A percentile compares a stretch with the other conserved stretches of the same genome.
Conservation (phyloP, 1,140 invertebrate genomes). For the Pseudomyrmex dendroicus region DNA sequence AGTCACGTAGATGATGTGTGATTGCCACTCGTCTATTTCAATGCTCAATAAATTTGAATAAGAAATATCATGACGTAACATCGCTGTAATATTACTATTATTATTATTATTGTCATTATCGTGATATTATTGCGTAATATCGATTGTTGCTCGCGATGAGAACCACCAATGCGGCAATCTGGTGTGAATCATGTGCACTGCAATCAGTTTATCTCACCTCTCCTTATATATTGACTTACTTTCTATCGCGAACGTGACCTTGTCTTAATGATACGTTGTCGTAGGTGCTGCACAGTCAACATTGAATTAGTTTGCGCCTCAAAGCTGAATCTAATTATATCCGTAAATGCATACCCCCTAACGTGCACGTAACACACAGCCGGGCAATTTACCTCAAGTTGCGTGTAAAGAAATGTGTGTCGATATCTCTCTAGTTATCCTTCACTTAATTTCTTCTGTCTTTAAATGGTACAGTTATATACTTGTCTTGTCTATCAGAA, state of each 20-base stretch:
- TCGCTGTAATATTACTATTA: neutral
- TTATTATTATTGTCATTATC: neutral
- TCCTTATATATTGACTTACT: neutral
- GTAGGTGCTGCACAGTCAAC: neutral
- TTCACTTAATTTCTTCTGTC: constrained; percentile 5
- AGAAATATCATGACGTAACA: no score
- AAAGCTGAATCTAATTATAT: constrained; percentile 38
- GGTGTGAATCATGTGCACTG: neutral
- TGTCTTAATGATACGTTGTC: constrained; percentile 31
- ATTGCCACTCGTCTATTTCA: neutral
- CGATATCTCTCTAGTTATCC: constrained; percentile 47
- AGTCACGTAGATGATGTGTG: neutral
- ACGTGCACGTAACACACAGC: constrained; percentile 28
- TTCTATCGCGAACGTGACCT: constrained; percentile 3
- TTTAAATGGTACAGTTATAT: constrained; percentile 18
- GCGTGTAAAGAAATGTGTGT: constrained; percentile 42
- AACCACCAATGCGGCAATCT: no score
- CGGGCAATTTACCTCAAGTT: constrained; percentile 45
- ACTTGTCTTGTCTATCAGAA: neutral
- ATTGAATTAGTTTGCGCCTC: constrained; percentile 12
- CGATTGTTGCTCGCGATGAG: no score
- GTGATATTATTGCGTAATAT: neutral
- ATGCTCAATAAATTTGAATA: neutral
- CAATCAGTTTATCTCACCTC: neutral
- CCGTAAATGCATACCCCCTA: neutral